Conservation (phyloP, 2,113 vertebrate species). For the Indri indri region DNA sequence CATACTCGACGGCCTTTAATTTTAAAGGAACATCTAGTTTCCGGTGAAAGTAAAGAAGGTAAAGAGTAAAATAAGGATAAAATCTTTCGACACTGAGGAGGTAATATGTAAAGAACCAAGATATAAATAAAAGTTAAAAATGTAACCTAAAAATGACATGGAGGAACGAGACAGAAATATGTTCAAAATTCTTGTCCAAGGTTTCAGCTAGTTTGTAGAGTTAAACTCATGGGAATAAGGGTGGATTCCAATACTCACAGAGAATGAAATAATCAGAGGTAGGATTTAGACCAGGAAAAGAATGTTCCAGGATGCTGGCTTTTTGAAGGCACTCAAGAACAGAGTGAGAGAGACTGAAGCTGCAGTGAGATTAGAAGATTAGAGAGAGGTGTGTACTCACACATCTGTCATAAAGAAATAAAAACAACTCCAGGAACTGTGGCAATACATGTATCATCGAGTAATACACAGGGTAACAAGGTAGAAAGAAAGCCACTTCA, state of each 20-base stretch:
- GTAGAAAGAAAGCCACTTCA: constrained; percentile 4
- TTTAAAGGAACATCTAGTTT: neutral
- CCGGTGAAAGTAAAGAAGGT: neutral
- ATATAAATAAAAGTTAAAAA: neutral
- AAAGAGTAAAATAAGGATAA: neutral
- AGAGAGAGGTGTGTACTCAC: neutral
- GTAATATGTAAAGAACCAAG: neutral
- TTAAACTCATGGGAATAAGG: neutral
- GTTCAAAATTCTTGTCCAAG: neutral
- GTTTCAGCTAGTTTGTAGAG: neutral
- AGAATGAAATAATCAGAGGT: constrained; percentile 63
- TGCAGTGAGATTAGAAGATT: neutral
- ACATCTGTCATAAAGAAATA: neutral
- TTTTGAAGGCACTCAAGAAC: constrained; percentile 74
- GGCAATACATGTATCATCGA: neutral
- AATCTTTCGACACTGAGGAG: neutral
- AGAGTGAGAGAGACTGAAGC: constrained; percentile 40
- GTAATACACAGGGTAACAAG: neutral
- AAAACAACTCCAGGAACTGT: neutral
- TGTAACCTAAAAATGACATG: neutral
- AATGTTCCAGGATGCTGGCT: constrained; percentile 59
- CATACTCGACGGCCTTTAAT: neutral
- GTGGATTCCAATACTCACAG: neutral
- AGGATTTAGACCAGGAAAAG: constrained; percentile 60
- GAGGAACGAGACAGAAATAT: neutral